phyloP scores from a whole-genome alignment of 2,888 invertebrate genomes.

The Limnephilus marmoratus region DNA sequence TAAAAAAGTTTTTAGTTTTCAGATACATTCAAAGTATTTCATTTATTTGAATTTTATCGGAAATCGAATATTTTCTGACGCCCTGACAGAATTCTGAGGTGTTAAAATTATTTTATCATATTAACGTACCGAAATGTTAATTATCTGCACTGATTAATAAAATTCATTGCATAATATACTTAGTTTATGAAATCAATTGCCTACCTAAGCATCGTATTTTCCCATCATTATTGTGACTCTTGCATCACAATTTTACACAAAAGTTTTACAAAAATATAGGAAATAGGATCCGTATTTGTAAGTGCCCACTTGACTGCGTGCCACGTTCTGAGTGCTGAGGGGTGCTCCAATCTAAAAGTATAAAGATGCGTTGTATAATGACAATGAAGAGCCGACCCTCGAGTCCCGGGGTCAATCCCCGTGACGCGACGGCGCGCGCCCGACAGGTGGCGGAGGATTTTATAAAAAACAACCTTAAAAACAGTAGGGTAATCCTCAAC shows the following conservation, averaged over 20 bases:
- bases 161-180: no score
- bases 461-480: slow-evolving; percentile 19
- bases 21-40: no score
- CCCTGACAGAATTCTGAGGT: no score
- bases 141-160: no score
- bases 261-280: not conserved
- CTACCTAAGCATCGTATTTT: no score
- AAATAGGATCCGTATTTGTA: not conserved
- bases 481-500: slow-evolving; percentile 24
- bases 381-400: slow-evolving; percentile 51
- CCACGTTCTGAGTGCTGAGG: not conserved
- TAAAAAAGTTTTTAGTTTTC: no score
- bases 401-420: slow-evolving; percentile 57
- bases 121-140: no score
- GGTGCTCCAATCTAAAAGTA: not conserved
- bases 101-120: no score
- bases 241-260: not conserved
- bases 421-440: slow-evolving; percentile 63
- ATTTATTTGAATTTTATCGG: no score
- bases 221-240: not conserved
- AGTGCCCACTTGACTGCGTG: not conserved
- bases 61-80: no score
- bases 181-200: no score
- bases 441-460: slow-evolving; percentile 59
- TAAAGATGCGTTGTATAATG: slow-evolving; percentile 44